Conservation (phyloP, 1,140 invertebrate genomes). For the Rhopalosiphum maidis region DNA sequence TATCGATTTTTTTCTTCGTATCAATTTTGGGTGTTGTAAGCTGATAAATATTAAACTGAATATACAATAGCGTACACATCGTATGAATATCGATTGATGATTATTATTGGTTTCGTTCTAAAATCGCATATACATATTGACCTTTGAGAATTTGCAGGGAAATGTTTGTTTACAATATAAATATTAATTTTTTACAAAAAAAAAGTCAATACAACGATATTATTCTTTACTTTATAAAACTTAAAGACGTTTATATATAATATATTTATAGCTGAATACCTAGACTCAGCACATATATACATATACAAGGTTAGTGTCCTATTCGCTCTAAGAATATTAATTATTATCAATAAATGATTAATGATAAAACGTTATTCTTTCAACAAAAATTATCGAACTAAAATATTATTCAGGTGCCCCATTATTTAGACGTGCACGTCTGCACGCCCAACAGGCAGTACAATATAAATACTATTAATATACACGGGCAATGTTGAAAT, state of each 20-base stretch:
- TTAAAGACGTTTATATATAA: neutral
- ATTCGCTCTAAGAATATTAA: neutral
- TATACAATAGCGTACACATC: neutral
- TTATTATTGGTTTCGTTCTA: neutral
- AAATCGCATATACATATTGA: neutral
- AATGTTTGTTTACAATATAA: neutral
- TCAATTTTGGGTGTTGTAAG: too few species aligned
- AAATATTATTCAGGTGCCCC: neutral
- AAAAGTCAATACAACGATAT: neutral
- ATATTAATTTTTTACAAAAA: neutral
- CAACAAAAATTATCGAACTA: neutral
- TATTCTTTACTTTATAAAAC: neutral
- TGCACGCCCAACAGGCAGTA: neutral
- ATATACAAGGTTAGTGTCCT: too few species aligned
- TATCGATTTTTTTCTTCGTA: neutral
- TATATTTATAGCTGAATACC: neutral
- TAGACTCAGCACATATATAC: too few species aligned
- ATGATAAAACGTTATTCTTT: neutral
- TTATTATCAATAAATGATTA: neutral
- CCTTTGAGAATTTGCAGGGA: neutral
- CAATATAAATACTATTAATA: neutral
- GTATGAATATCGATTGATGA: neutral
- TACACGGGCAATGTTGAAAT: neutral
- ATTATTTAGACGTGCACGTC: neutral
- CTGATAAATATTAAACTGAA: neutral